phyloP scores from a whole-genome alignment of 2,113 vertebrate genomes.

The Aythya baeri region DNA sequence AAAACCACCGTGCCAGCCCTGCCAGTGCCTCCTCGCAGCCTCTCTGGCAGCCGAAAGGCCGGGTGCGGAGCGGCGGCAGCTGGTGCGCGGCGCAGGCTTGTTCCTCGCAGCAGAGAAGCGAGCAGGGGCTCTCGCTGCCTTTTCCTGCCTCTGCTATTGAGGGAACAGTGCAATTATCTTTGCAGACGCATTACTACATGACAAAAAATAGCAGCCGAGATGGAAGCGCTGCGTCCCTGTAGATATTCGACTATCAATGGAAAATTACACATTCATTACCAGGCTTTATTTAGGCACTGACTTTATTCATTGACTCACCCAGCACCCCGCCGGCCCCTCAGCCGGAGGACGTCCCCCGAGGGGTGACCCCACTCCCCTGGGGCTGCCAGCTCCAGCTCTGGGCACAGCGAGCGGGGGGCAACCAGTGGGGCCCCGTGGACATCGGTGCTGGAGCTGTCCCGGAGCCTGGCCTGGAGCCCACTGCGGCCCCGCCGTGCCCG shows the following conservation, averaged over 20 bases:
- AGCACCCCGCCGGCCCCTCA: neutral
- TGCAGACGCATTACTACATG: neutral
- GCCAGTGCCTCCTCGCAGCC: neutral
- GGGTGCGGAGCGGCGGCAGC: neutral
- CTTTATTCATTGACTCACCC: neutral
- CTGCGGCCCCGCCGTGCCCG: neutral
- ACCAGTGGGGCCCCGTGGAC: accelerated
- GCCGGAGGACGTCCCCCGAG: neutral
- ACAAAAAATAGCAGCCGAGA: slow-evolving; percentile 37
- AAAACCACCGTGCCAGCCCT: accelerated
- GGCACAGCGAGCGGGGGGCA: accelerated
- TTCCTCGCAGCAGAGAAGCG: neutral
- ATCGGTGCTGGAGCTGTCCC: neutral
- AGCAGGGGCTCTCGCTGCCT: neutral
- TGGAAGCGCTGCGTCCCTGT: neutral
- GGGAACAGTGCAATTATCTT: slow-evolving; percentile 17
- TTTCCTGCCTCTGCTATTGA: neutral
- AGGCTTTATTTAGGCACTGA: slow-evolving; percentile 5
- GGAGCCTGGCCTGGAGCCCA: accelerated
- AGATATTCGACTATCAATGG: neutral
- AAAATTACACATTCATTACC: slow-evolving; percentile 25
- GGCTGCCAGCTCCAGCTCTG: too few relatives aligned
- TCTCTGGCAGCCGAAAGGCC: neutral
- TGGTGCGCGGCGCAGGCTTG: neutral
- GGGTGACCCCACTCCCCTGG: accelerated